Evolutionary conservation across 1,140 invertebrate species (phyloP).

Genomic region (Drosophila ogumai): DNA sequence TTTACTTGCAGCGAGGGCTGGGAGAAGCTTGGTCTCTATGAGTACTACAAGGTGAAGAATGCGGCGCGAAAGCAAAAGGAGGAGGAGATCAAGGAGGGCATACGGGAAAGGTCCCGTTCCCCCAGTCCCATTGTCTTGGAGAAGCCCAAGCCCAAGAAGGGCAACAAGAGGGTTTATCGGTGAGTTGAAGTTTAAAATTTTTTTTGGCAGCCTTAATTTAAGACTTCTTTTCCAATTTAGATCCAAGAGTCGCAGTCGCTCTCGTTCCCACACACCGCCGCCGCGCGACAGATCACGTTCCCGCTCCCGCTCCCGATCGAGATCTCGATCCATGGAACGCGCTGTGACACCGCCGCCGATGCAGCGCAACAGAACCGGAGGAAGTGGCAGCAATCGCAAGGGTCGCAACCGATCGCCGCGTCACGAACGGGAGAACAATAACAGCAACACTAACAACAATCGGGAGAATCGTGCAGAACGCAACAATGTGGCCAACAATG

Average conservation of each 20-base stretch:
- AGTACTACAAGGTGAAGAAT: conserved; percentile 98
- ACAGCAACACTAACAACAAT: conserved; percentile 35
- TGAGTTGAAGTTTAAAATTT: conserved; percentile 11
- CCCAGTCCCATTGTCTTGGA: conserved; percentile 92
- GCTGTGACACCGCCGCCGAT: conserved; percentile 49
- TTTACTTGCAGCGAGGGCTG: conserved; percentile 93
- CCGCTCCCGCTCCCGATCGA: conserved; percentile 86
- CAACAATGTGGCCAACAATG: conserved; percentile 25
- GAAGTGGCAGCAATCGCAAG: conserved; percentile 57
- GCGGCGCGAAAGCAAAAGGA: conserved; percentile 95
- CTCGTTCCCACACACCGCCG: conserved; percentile 72
- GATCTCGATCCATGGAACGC: conserved; percentile 85
- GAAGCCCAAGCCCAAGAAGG: conserved; percentile 87
- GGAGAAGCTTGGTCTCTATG: conserved; percentile 98
- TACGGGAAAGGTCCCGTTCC: conserved; percentile 89
- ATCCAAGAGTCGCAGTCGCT: conserved; percentile 87
- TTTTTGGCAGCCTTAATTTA: too few species aligned
- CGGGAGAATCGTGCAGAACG: conserved; percentile 49
- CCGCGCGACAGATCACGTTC: conserved; percentile 62
- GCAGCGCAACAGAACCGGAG: conserved; percentile 74
- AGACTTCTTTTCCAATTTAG: conserved; percentile 59
- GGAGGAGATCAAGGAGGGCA: conserved; percentile 90
- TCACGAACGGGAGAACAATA: conserved; percentile 72
- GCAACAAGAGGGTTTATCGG: conserved; percentile 77
- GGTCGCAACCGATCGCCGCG: conserved; percentile 73